Base-by-base conservation (phyloP, 2,797 vertebrate species). In the Betta splendens region DNA sequence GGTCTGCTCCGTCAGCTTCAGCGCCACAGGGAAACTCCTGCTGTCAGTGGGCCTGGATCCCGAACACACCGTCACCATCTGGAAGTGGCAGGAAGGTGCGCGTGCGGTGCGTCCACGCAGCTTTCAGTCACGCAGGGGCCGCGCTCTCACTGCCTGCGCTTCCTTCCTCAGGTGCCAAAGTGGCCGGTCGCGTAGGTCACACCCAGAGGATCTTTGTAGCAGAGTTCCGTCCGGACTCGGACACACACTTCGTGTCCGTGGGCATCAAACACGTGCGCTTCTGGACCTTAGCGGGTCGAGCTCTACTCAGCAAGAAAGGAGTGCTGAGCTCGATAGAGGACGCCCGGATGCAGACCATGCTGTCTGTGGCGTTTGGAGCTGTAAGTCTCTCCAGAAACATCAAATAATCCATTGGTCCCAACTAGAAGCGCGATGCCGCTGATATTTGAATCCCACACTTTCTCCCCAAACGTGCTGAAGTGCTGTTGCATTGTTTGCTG, bases 21-120 rank as follows among this genome's bases (percentile, higher is more conserved):
- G 98, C 69, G 97, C 98, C 79, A 99, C 98, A 11, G 98, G 98
- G 44, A 98, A 96, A 65, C 93, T 99, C 44, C 84, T 99, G 72
- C 93, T 99, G 12, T 98, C 97, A 4, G 90, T 96, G 58, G 98
- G 98, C 51, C 91, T 99, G 72, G 97, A 99, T 85, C 89, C 93
- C 0, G 95, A 98, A 36, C 97, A 98, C 47, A 99, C 96, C 3
- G 49, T 99, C 64, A 97, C 96, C 87, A 94, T 99, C 86, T 99
- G 98, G 98, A 98, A 96, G 73, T 99, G 98, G 98, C 98, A 98
- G 78, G 98, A 99, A 96, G 98, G 98, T 98, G 91, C 3, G 8
- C 9, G 31, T 3, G 8, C 9, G 31, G 31, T 33, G n/a, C 4
- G 1, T 8, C 9, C 2, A 31, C n/a, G n/a, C n/a, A n/a, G n/a